Evolutionary conservation across 2,797 vertebrate species (phyloP).

Genomic region (Schizopygopsis pylzovi): DNA sequence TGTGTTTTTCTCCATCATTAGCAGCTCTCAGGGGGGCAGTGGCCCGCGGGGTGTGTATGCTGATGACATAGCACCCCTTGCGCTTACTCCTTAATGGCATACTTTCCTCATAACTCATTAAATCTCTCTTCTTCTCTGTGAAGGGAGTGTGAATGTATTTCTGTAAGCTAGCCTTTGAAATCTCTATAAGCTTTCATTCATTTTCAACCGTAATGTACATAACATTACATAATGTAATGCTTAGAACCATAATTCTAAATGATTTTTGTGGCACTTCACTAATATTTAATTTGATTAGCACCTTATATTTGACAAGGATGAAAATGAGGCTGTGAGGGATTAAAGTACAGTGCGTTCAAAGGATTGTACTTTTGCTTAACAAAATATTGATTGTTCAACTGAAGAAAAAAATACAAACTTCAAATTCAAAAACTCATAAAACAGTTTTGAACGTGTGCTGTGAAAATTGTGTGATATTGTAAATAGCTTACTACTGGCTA

Average conservation of each 20-base stretch:
- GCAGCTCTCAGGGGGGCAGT: constrained; percentile 35
- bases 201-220: not conserved
- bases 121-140: constrained; percentile 9
- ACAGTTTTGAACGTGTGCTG: not conserved
- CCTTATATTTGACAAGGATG: not conserved
- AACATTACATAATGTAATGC: no score
- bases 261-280: not conserved
- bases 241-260: not conserved
- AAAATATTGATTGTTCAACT: not conserved
- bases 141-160: not conserved
- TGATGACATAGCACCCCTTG: constrained; percentile 28
- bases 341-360: not conserved
- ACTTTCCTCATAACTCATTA: constrained; percentile 17
- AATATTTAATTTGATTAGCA: not conserved
- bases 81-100: constrained; percentile 31
- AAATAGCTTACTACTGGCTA: not conserved
- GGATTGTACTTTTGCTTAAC: not conserved
- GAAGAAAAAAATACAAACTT: not conserved
- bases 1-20: constrained; percentile 47
- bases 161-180: not conserved
- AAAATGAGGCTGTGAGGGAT: not conserved
- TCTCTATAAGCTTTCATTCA: not conserved
- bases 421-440: not conserved
- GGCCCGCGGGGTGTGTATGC: constrained; percentile 25
- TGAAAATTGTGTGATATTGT: not conserved